Percentiles rank a stretch among this genome's conserved stretches.
Conservation (phyloP, 1,140 invertebrate genomes). For the Caenorhabditis inopinata region DNA sequence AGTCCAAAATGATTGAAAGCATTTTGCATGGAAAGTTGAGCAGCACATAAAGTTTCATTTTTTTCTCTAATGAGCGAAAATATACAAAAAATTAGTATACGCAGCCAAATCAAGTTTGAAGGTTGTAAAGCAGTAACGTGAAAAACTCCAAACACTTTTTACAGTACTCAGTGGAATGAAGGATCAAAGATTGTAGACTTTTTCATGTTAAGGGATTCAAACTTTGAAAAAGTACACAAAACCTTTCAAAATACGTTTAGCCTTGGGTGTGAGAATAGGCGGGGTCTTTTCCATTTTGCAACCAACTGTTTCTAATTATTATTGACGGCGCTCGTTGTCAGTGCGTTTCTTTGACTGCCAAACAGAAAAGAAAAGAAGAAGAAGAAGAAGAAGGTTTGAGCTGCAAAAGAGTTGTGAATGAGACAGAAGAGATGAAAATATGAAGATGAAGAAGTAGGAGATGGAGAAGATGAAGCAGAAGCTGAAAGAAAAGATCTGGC, state of each 20-base stretch:
- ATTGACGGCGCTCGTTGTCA: constrained; percentile 38
- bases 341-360: constrained; percentile 33
- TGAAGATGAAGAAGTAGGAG: not conserved
- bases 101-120: no score
- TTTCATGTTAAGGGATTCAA: no score
- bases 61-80: no score
- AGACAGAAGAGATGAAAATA: not conserved
- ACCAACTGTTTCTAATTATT: constrained; percentile 46
- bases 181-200: no score
- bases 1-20: no score
- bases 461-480: not conserved
- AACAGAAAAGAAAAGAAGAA: constrained; percentile 26
- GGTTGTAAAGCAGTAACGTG: no score
- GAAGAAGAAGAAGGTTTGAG: not conserved
- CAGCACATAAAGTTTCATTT: no score
- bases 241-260: not conserved
- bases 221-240: no score
- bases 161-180: no score
- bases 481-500: not conserved
- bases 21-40: no score
- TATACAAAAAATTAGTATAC: no score
- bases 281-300: not conserved
- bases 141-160: no score
- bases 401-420: constrained; percentile 35
- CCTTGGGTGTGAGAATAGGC: constrained; percentile 14